A percentile compares a stretch with the other conserved stretches of the same genome.
Evolutionary conservation across 2,113 vertebrate species (phyloP).

Genomic region (Ornithorhynchus anatinus): DNA sequence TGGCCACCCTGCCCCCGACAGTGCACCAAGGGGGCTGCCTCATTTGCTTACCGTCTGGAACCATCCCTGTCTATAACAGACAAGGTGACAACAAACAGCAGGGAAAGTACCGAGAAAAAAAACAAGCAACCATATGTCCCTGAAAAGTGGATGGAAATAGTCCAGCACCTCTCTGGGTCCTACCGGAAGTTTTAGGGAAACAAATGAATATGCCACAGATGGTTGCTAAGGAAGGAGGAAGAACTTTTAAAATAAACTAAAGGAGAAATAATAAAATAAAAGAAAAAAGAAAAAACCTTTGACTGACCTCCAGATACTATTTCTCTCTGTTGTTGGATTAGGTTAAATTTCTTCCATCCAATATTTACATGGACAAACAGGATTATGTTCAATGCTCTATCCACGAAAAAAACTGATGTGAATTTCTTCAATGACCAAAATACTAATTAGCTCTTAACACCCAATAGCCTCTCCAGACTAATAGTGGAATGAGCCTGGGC

Average conservation of each 20-base stretch:
- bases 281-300: not conserved
- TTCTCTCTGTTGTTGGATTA: not conserved
- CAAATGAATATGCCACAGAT: not conserved
- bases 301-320: not conserved
- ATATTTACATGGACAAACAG: not conserved
- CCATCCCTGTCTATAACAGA: not conserved
- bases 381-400: not conserved
- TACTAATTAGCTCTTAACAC: not conserved
- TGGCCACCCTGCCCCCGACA: too few relatives aligned
- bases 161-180: too few relatives aligned
- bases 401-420: not conserved
- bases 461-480: not conserved
- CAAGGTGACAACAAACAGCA: too few relatives aligned
- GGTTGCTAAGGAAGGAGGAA: not conserved
- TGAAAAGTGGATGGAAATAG: too few relatives aligned
- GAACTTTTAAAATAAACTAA: not conserved
- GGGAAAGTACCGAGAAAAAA: too few relatives aligned
- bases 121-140: too few relatives aligned
- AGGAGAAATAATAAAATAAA: not conserved
- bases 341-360: not conserved
- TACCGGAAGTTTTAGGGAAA: constrained; percentile 3
- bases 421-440: not conserved
- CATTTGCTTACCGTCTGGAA: not conserved
- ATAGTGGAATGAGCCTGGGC: too few relatives aligned
- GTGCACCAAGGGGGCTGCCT: too few relatives aligned